Evolutionary conservation across 2,888 invertebrate genomes (phyloP), one percentile per base, ranked within the genome.

Genomic region (Eubasilissa splendida): DNA sequence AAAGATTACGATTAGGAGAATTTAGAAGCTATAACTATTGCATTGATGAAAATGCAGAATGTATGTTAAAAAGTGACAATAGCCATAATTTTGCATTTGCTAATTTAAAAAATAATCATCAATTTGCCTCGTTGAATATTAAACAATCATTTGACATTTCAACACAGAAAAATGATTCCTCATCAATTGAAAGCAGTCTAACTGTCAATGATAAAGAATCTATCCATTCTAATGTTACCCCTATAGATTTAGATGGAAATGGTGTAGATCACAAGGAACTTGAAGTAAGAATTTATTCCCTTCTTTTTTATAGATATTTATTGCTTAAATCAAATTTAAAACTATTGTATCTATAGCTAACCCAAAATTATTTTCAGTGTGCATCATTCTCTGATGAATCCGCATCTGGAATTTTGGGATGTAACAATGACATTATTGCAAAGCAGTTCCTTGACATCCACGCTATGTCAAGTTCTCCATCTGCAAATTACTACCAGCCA

Each of bases 401-500:
- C 52, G n/a, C 50, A 52, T 59, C 74, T 4, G 76, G 76, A 14
- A 14, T 59, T 31, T 22, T 76, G 70, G 63, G 66, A 75, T 54
- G 52, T 59, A 74, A 78, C 52, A 81, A 78, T 56, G 79, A 79
- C 70, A 79, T 59, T 11, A 54, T 74, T 52, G 76, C 79, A 14
- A 60, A 76, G 71, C 83, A 88, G 68, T 91, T 91, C 84, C 85
- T 91, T 60, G 91, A 91, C 79, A 90, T 89, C 2, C 89, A 89
- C 50, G 87, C 85, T 8, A 87, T 87, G 87, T 86, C 87, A 78
- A 86, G 86, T 80, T 88, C 83, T 5, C 84, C 84, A n/a, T 94
- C 94, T 14, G 94, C 95, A 1, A 95, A 95, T 87, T 95, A 95
- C 86, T 95, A 95, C 86, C 93, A 95, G 82, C 95, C 95, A 0